Percentiles rank a stretch among this genome's conserved stretches.
Evolutionary conservation across 2,797 vertebrate species (phyloP).

Genomic region (Artibeus lituratus): DNA sequence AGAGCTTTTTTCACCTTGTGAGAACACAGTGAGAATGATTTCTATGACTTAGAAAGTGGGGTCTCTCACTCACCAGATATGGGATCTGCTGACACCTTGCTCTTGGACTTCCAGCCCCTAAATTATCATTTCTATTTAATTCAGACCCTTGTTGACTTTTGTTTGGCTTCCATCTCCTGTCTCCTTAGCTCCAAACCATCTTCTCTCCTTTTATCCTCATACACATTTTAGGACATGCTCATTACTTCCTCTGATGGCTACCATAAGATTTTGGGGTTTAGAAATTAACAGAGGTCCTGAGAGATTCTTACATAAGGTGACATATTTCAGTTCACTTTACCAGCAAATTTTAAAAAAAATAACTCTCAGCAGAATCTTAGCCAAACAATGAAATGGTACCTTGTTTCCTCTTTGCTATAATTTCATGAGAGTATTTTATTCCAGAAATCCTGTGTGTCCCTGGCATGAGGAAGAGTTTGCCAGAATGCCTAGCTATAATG

Average conservation of each 20-base stretch:
- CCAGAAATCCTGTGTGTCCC: neutral
- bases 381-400: neutral
- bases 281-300: neutral
- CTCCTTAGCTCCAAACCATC: neutral
- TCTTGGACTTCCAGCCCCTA: neutral
- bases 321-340: neutral
- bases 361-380: conserved; percentile 22
- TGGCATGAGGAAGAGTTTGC: neutral
- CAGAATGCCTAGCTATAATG: neutral
- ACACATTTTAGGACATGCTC: neutral
- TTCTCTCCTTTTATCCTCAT: neutral
- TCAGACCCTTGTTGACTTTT: neutral
- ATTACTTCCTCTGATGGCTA: neutral
- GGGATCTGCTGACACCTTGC: neutral
- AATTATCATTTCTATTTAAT: neutral
- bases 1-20: neutral
- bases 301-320: neutral
- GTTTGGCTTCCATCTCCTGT: neutral
- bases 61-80: neutral
- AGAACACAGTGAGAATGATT: neutral
- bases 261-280: neutral
- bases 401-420: neutral
- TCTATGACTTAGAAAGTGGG: neutral
- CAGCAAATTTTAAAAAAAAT: neutral
- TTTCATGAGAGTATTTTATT: neutral